Evolutionary conservation across 2,888 invertebrate genomes (phyloP), one percentile per base, ranked within the genome.

Genomic region (Folsomia candida): DNA sequence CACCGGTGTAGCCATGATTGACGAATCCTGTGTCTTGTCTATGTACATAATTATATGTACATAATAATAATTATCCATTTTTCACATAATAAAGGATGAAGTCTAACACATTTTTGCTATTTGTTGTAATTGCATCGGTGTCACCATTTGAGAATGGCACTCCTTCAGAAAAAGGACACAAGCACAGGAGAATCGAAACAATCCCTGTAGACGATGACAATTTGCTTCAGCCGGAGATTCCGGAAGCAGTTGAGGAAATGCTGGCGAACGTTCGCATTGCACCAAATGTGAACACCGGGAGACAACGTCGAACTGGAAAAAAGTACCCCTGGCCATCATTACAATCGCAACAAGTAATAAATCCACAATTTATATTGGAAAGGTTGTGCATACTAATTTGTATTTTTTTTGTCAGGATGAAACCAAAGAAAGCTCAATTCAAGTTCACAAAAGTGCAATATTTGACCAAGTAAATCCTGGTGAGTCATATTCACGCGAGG

Each of bases 191-290:
- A 14, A 18, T 60, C n/a, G 67, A 29, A 59, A 20, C 67, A 25
- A 22, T 71, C 51, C 27, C 68, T 57, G 68, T 68, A 20, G 71
- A 68, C 1, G 68, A 71, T 51, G 61, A 60, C 6, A 69, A 47
- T 25, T 63, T 72, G 1, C 29, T 28, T 9, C 28, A 54, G 6
- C 27, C 59, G 14, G 51, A 29, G 26, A 57, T 47, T 14, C 54
- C 69, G 14, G 66, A 47, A 58, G 58, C 60, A 14, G 58, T 69
- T 18, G 72, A 72, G 58, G 51, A 66, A 2, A n/a, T 2, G 2
- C 65, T 72, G 6, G 72, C 66, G 24, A n/a, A 57, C 14, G 58
- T 24, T 3, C 11, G 37, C 2, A 60, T 68, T 22, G 51, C 51
- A 9, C 28, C 61, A 14, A 20, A 22, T 60, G 26, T 4, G 11